Percentiles rank a stretch among this genome's conserved stretches.
Evolutionary conservation across 2,113 vertebrate species (phyloP).

Genomic region (Greenwoodochromis staneri): DNA sequence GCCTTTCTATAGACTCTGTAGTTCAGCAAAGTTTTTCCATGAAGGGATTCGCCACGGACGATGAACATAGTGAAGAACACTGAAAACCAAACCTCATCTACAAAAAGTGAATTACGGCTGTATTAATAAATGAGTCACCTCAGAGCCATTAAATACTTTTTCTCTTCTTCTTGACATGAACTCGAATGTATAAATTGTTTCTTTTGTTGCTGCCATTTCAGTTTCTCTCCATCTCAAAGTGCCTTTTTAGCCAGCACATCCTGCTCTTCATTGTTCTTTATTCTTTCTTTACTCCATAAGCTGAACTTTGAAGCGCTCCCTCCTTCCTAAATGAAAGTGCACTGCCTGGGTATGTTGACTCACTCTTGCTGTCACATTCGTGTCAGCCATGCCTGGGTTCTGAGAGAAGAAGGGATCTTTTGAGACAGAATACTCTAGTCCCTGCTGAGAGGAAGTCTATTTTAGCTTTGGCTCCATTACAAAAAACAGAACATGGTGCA

Average conservation of each 20-base stretch:
- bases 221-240: not conserved
- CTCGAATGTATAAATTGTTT: not conserved
- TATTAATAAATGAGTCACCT: not conserved
- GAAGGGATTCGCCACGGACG: not conserved
- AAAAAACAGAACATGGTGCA: slow-evolving; percentile 23
- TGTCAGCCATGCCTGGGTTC: not conserved
- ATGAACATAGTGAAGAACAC: not conserved
- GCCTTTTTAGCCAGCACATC: not conserved
- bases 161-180: not conserved
- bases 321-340: slow-evolving; percentile 21
- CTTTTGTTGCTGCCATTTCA: not conserved
- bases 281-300: not conserved
- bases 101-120: not conserved
- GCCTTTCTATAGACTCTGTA: not conserved
- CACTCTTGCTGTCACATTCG: not conserved
- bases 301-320: slow-evolving; percentile 29
- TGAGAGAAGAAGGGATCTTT: not conserved
- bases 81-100: not conserved
- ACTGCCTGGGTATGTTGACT: slow-evolving; percentile 19
- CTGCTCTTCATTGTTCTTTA: not conserved
- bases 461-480: slow-evolving; percentile 52
- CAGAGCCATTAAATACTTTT: not conserved
- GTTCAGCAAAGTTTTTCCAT: not conserved
- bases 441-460: slow-evolving; percentile 41
- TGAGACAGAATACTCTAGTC: slow-evolving; percentile 5